Conservation (phyloP, 2,888 invertebrate genomes). For the Platycheirus rosarum region DNA sequence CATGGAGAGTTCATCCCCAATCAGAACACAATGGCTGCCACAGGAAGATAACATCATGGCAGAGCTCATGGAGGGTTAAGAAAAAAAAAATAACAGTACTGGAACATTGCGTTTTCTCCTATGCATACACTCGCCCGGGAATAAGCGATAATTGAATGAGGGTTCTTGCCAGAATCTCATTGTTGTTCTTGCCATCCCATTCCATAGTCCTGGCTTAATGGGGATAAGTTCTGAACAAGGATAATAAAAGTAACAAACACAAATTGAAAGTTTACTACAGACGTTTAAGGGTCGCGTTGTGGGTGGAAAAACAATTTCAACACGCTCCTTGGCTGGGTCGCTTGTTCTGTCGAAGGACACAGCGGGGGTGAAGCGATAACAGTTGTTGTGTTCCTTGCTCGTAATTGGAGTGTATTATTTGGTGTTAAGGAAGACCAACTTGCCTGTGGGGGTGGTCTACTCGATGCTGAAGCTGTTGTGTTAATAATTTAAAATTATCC, state of each 20-base stretch:
- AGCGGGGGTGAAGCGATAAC: not conserved
- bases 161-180: constrained; percentile 50
- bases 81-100: constrained; percentile 15
- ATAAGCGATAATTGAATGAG: constrained; percentile 74
- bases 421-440: constrained; percentile 59
- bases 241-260: constrained; percentile 71
- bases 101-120: constrained; percentile 17
- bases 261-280: constrained; percentile 73
- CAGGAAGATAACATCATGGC: constrained; percentile 66
- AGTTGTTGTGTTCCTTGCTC: constrained; percentile 30
- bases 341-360: not conserved
- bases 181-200: constrained; percentile 19
- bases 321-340: constrained; percentile 17
- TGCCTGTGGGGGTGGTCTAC: constrained; percentile 27
- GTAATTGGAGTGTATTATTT: constrained; percentile 70
- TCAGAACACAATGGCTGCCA: constrained; percentile 72
- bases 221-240: constrained; percentile 71
- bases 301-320: constrained; percentile 62
- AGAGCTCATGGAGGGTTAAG: constrained; percentile 25
- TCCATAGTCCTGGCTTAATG: constrained; percentile 48
- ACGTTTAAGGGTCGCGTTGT: constrained; percentile 70
- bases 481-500: constrained; percentile 70
- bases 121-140: constrained; percentile 61
- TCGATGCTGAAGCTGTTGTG: constrained; percentile 41
- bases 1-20: constrained; percentile 73